These are phyloP conservation scores for Petrolisthes cinctipes DNA, from an alignment of 2,888 invertebrate species.

Conservation along the genomic window DNA sequence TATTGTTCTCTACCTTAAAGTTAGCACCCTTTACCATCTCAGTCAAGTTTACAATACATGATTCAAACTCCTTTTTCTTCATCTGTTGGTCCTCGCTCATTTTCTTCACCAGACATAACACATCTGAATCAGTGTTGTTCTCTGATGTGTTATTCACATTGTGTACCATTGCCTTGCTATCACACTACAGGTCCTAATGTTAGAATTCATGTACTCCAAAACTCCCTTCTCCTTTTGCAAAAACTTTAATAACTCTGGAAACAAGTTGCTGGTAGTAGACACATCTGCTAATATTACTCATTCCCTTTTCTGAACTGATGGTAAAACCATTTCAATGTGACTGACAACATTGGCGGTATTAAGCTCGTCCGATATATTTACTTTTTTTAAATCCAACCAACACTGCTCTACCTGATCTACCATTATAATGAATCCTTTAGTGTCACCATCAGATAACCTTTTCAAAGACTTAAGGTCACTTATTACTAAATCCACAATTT, in stretches of 20 bases:
- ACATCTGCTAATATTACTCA: conserved; percentile 20
- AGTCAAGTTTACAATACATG: conserved; percentile 25
- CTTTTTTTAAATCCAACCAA: too few species aligned
- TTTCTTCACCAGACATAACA: not conserved
- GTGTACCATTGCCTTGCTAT: not conserved
- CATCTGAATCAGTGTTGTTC: not conserved
- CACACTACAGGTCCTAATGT: conserved; percentile 9
- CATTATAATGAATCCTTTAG: conserved; percentile 16
- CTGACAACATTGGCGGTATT: conserved; percentile 14
- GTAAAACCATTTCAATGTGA: conserved; percentile 23
- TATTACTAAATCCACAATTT: too few species aligned
- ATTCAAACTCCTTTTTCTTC: conserved; percentile 25
- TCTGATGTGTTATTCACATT: not conserved
- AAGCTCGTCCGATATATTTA: conserved; percentile 10
- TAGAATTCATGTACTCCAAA: conserved; percentile 22
- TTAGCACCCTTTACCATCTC: conserved; percentile 16
- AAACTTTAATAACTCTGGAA: too few species aligned
- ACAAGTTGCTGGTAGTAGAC: too few species aligned
- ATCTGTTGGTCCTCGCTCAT: not conserved
- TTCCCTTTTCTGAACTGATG: conserved; percentile 19
- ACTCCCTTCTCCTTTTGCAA: too few species aligned
- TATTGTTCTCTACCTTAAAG: not conserved
- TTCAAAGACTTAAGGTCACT: too few species aligned
- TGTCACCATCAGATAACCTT: too few species aligned
- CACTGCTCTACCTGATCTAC: conserved; percentile 19